Base-by-base conservation (phyloP, 2,888 invertebrate species). In the Drosophila tanythrix region DNA sequence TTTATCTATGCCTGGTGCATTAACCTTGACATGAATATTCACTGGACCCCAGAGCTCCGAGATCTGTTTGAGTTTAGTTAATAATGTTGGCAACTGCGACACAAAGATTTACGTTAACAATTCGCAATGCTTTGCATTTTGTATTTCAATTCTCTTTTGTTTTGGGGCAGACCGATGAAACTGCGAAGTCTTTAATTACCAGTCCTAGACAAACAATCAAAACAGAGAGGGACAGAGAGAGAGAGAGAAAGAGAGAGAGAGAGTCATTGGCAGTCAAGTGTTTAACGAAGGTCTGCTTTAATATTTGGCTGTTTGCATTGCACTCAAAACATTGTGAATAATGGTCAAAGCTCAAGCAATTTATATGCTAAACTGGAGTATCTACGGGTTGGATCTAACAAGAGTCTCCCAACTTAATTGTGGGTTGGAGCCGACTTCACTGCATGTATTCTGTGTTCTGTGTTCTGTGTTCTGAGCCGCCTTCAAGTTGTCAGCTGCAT, bases 1-100 rank as follows among this genome's bases (percentile, higher is more conserved):
- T 52, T 56, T 68, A 46, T 69, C 66, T 61, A 21, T 50, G 68
- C 76, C 82, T 74, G 52, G 83, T 76, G 55, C 87, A 70, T 84
- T 87, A 86, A 87, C 85, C 85, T 87, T 89, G 89, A 81, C 87
- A 83, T 83, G 84, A 78, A 87, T 87, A 80, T 80, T 74, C 76
- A 72, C 59, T 33, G 65, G n/a, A 40, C 18, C 35, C 46, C 27
- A 40, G 31, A 29, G 36, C 48, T 50, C 7, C 18, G 18, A 38
- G 11, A n/a, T n/a, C 25, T 31, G 18, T 50, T 52, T 52, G n/a
- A n/a, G 64, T 65, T 56, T 62, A 70, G 62, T 52, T 58, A 50
- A 38, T 25, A 59, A 38, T 58, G 69, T 55, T 69, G 27, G 31
- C 27, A 62, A 61, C 31, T 48, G 33, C 59, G 33, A 62, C 50